These are phyloP conservation scores for Ischnus inquisitorius DNA, from an alignment of 2,888 invertebrate species.

Conservation along the genomic window DNA sequence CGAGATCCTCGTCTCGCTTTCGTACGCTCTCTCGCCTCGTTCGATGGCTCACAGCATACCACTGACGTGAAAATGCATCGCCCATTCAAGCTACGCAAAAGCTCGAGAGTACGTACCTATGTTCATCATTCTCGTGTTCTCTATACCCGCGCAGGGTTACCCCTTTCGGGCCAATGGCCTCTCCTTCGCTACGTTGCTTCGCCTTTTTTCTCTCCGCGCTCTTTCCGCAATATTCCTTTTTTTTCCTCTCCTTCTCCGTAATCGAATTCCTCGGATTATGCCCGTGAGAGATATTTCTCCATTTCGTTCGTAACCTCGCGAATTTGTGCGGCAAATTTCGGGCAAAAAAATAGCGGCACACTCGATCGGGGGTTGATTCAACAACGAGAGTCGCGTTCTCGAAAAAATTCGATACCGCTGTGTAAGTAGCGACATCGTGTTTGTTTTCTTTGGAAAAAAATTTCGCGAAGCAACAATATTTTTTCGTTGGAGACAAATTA, in stretches of 20 bases:
- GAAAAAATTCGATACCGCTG: too few species aligned
- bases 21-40: conserved; percentile 26
- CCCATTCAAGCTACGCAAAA: conserved; percentile 49
- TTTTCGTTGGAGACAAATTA: too few species aligned
- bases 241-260: conserved; percentile 23
- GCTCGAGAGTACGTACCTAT: conserved; percentile 42
- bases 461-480: too few species aligned
- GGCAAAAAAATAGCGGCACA: too few species aligned
- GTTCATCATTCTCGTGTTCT: conserved; percentile 28
- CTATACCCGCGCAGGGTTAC: neutral
- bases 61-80: conserved; percentile 58
- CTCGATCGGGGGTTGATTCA: too few species aligned
- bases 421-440: too few species aligned
- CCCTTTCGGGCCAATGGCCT: conserved; percentile 26
- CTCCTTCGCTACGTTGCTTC: neutral
- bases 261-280: conserved; percentile 27
- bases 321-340: neutral
- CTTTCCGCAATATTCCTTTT: neutral
- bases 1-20: conserved; percentile 21
- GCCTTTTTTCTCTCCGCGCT: neutral
- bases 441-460: too few species aligned
- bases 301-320: neutral
- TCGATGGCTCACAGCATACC: conserved; percentile 44
- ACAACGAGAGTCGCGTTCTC: too few species aligned
- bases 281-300: conserved; percentile 26